phyloP scores from a whole-genome alignment of 2,888 invertebrate species.

The Ophion slaviceki region DNA sequence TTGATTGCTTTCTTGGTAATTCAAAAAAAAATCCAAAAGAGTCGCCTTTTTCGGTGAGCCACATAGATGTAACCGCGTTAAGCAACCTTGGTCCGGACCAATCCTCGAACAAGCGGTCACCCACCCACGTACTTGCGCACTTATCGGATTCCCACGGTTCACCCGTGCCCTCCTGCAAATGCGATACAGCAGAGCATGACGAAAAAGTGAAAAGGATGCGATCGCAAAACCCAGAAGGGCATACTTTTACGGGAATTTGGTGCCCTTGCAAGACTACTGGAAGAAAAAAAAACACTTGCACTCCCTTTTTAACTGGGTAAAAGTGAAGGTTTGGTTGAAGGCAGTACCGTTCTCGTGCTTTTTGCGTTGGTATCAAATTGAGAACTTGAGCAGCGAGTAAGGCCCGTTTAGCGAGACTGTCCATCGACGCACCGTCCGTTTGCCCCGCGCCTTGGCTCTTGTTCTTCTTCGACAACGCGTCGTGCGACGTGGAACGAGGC shows the following conservation, averaged over 20 bases:
- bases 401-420: conserved; percentile 90
- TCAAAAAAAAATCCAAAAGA: too few relatives aligned
- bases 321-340: neutral
- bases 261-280: neutral
- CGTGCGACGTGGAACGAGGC: conserved; percentile 80
- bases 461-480: conserved; percentile 77
- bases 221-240: neutral
- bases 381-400: conserved; percentile 92
- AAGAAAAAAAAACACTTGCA: neutral
- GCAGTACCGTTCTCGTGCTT: conserved; percentile 90
- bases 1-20: too few relatives aligned
- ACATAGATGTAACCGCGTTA: too few relatives aligned
- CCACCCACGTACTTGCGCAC: too few relatives aligned
- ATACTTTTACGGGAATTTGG: neutral
- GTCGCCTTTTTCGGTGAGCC: too few relatives aligned
- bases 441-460: conserved; percentile 73
- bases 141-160: neutral
- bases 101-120: too few relatives aligned
- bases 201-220: neutral
- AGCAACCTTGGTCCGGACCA: too few relatives aligned
- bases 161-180: neutral
- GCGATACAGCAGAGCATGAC: neutral
- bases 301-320: neutral
- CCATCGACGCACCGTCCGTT: conserved; percentile 84
- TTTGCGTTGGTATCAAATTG: conserved; percentile 92